phyloP scores from a whole-genome alignment of 1,140 invertebrate species.

The Trichonephila clavipes region DNA sequence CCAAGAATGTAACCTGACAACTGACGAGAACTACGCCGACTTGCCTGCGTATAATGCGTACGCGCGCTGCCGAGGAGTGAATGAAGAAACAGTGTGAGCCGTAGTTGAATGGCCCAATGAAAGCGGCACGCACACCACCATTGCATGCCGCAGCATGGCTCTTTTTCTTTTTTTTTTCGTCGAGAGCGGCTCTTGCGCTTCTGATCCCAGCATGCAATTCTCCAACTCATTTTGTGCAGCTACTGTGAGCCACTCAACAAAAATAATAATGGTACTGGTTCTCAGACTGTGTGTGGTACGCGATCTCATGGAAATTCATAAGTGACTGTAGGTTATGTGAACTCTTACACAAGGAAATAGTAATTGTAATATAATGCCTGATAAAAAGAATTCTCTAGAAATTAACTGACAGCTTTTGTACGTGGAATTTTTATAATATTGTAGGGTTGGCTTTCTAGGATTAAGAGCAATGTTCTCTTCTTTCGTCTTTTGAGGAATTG shows the following conservation, averaged over 20 bases:
- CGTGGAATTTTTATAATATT: too few species aligned
- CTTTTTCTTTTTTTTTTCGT: not conserved
- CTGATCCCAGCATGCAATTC: not conserved
- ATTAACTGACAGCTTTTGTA: too few species aligned
- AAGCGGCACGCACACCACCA: not conserved
- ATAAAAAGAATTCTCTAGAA: too few species aligned
- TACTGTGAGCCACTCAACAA: not conserved
- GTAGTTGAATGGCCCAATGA: not conserved
- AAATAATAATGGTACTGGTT: not conserved
- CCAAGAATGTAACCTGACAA: conserved; percentile 53
- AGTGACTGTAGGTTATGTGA: too few species aligned
- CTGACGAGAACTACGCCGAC: conserved; percentile 5
- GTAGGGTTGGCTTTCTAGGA: too few species aligned
- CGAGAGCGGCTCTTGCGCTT: not conserved
- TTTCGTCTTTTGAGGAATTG: too few species aligned
- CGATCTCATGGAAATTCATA: too few species aligned
- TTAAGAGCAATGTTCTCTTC: too few species aligned
- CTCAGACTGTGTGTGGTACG: too few species aligned
- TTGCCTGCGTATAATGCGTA: not conserved
- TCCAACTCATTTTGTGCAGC: not conserved
- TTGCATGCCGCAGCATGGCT: not conserved
- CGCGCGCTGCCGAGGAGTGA: not conserved
- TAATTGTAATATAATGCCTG: too few species aligned
- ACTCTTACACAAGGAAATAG: too few species aligned
- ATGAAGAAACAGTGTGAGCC: not conserved